These are phyloP conservation scores for Caenorhabditis sinica DNA, from an alignment of 2,888 invertebrate species.

Conservation along the genomic window DNA sequence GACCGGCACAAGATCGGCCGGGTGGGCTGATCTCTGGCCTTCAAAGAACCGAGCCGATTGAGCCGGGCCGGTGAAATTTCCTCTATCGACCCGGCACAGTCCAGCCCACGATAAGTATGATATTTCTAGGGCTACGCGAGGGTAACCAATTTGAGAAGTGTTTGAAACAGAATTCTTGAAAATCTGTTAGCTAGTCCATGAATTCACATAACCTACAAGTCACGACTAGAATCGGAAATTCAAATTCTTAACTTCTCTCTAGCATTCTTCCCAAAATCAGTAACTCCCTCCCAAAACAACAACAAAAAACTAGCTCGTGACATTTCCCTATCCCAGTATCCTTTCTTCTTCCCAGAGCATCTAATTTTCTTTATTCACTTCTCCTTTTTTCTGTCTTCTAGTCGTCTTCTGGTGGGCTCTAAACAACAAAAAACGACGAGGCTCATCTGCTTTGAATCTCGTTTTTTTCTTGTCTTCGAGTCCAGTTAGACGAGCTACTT, in stretches of 20 bases:
- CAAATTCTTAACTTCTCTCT: not conserved
- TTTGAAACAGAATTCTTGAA: too few species aligned
- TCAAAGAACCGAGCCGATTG: too few species aligned
- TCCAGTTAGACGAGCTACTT: constrained; percentile 8
- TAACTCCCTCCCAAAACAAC: constrained; percentile 11
- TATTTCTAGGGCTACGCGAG: too few species aligned
- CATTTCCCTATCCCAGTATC: constrained; percentile 20
- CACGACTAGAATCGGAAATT: not conserved
- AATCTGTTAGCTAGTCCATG: too few species aligned
- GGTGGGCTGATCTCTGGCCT: too few species aligned
- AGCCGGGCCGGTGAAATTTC: too few species aligned
- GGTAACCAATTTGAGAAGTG: too few species aligned
- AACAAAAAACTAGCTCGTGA: constrained; percentile 40
- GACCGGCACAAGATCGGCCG: too few species aligned
- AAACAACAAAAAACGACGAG: constrained; percentile 36
- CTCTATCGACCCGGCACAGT: too few species aligned
- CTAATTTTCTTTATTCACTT: constrained; percentile 46
- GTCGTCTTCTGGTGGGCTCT: not conserved
- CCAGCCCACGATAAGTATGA: too few species aligned
- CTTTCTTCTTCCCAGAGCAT: constrained; percentile 5
- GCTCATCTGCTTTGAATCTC: constrained; percentile 58
- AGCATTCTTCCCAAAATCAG: not conserved
- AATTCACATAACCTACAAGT: too few species aligned
- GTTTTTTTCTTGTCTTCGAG: not conserved
- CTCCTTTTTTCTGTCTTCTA: not conserved